Evolutionary conservation across 2,113 vertebrate species (phyloP).

Genomic region (Delphinus delphis): DNA sequence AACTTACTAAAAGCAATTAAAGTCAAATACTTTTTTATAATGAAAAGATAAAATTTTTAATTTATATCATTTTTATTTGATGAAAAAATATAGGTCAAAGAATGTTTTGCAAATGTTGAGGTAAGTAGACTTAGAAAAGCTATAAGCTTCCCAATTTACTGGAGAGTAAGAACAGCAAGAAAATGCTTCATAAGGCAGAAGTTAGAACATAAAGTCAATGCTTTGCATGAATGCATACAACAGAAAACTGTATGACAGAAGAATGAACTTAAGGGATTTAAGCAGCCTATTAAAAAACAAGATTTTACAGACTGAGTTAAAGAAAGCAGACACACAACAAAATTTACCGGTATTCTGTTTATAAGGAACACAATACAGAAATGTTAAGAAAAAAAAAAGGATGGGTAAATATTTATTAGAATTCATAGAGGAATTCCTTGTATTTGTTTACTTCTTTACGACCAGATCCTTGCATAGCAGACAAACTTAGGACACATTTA

Average conservation of each 20-base stretch:
- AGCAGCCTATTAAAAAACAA: neutral
- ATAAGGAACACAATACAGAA: neutral
- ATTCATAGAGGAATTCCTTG: neutral
- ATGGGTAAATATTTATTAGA: neutral
- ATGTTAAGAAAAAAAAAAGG: neutral
- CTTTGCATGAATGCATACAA: neutral
- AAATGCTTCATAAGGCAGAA: neutral
- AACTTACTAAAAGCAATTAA: neutral
- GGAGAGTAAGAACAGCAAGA: neutral
- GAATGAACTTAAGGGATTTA: neutral
- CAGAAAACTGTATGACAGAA: neutral
- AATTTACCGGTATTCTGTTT: neutral
- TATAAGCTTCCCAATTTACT: neutral
- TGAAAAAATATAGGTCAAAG: neutral
- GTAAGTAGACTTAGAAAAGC: neutral
- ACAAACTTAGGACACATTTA: neutral
- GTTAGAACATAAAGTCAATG: conserved; percentile 17
- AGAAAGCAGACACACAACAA: neutral
- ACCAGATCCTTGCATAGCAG: neutral
- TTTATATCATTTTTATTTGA: neutral
- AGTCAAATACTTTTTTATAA: neutral
- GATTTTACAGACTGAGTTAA: neutral
- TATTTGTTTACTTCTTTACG: neutral
- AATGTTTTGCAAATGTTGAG: neutral
- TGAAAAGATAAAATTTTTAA: neutral